Evolutionary conservation across 2,888 invertebrate species (phyloP).

Genomic region (Scelioninae gen. 1): DNA sequence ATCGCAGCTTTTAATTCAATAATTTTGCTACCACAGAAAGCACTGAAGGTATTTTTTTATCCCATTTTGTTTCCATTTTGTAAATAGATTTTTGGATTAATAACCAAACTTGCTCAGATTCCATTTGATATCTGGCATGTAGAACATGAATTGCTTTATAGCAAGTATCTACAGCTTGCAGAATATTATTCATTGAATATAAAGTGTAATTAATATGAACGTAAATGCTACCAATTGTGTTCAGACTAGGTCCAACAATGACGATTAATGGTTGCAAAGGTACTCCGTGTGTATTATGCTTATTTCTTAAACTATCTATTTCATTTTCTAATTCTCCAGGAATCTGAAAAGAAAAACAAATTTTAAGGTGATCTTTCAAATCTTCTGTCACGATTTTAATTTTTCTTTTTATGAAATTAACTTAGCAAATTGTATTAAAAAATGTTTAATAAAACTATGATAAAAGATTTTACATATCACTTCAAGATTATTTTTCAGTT

Average conservation of each 20-base stretch:
- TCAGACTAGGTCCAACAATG: neutral
- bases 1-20: no score
- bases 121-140: conserved; percentile 44
- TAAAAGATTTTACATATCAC: no score
- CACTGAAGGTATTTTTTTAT: conserved; percentile 35
- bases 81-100: conserved; percentile 41
- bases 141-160: conserved; percentile 69
- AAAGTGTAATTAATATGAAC: neutral
- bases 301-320: neutral
- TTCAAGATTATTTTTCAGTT: no score
- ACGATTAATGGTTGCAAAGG: neutral
- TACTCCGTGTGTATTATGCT: neutral
- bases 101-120: conserved; percentile 35
- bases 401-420: no score
- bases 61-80: neutral
- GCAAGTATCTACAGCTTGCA: conserved; percentile 68
- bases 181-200: conserved; percentile 13
- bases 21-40: neutral
- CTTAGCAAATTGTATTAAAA: no score
- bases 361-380: neutral
- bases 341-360: neutral
- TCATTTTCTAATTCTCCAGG: neutral
- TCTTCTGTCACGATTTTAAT: no score
- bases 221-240: neutral
- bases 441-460: no score